phyloP scores from a whole-genome alignment of 2,888 invertebrate genomes.

The Eupithecia vulgata region DNA sequence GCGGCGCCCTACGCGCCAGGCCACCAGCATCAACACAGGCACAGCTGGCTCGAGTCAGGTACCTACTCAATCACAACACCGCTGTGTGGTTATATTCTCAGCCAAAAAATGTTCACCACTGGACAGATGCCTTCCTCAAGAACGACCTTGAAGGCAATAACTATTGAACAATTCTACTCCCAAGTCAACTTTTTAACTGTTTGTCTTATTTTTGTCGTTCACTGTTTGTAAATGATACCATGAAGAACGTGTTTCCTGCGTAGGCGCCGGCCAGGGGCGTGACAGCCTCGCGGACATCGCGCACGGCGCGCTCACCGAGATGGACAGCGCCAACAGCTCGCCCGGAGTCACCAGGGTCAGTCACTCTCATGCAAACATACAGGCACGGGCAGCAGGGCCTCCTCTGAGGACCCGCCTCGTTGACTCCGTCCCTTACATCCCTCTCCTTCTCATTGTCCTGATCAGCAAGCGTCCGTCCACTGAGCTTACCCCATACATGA shows the following conservation, averaged over 20 bases:
- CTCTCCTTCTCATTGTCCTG: too few relatives aligned
- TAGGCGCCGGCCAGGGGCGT: constrained; percentile 80
- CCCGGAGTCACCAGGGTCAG: constrained; percentile 91
- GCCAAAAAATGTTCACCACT: too few relatives aligned
- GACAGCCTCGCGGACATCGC: constrained; percentile 90
- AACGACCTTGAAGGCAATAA: too few relatives aligned
- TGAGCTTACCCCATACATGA: background rate
- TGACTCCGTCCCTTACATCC: too few relatives aligned
- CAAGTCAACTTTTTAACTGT: too few relatives aligned
- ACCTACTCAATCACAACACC: background rate
- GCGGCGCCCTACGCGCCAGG: constrained; percentile 85
- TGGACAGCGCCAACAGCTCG: constrained; percentile 95
- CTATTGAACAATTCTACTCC: too few relatives aligned
- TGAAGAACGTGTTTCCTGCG: background rate
- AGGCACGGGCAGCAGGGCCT: too few relatives aligned
- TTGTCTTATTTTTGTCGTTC: too few relatives aligned
- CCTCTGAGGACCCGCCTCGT: too few relatives aligned
- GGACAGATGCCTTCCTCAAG: too few relatives aligned
- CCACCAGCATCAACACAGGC: constrained; percentile 30
- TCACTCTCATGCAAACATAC: constrained; percentile 18
- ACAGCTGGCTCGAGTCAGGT: constrained; percentile 12
- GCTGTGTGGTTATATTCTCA: too few relatives aligned
- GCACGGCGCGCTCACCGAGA: constrained; percentile 87
- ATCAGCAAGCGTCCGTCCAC: background rate
- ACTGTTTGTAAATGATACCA: background rate